Evolutionary conservation across 2,888 invertebrate genomes (phyloP).

Genomic region (Lampropteryx suffumata): DNA sequence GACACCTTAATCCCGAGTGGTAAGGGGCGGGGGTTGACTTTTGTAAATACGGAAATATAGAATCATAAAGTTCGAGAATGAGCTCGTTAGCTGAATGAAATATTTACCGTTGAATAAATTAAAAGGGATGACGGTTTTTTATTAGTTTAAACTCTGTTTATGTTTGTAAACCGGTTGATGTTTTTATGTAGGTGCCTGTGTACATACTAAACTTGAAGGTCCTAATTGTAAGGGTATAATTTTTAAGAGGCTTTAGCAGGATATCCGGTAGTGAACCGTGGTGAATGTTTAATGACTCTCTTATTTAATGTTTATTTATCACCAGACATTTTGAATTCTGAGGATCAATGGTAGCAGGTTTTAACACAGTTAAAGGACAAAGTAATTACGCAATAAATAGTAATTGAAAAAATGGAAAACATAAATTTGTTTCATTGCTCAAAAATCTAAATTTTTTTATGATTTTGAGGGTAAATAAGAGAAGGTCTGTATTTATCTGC

Average conservation of each 20-base stretch:
- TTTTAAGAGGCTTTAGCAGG: constrained; percentile 12
- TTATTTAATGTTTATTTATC: constrained; percentile 1
- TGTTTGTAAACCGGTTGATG: constrained; percentile 25
- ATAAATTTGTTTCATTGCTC: too few relatives aligned
- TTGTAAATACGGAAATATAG: constrained; percentile 66
- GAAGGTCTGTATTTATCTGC: background rate
- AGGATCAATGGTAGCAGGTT: too few relatives aligned
- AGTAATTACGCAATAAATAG: too few relatives aligned
- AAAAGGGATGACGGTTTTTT: constrained; percentile 44
- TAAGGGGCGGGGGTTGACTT: constrained; percentile 41
- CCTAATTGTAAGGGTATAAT: constrained; percentile 17
- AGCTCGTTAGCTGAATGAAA: constrained; percentile 58
- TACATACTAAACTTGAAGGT: constrained; percentile 15
- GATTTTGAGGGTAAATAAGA: too few relatives aligned
- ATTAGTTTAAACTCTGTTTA: constrained; percentile 36
- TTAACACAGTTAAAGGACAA: too few relatives aligned
- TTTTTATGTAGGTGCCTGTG: constrained; percentile 17
- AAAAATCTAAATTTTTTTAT: too few relatives aligned
- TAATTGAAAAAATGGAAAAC: too few relatives aligned
- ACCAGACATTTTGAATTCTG: too few relatives aligned
- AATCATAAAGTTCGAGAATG: constrained; percentile 63
- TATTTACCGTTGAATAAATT: constrained; percentile 59
- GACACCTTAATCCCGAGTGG: constrained; percentile 42
- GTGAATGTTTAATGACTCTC: constrained; percentile 16
- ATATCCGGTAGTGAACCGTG: constrained; percentile 8